These are phyloP conservation scores for Ophion slaviceki DNA, from an alignment of 2,888 invertebrate genomes.

Conservation along the genomic window DNA sequence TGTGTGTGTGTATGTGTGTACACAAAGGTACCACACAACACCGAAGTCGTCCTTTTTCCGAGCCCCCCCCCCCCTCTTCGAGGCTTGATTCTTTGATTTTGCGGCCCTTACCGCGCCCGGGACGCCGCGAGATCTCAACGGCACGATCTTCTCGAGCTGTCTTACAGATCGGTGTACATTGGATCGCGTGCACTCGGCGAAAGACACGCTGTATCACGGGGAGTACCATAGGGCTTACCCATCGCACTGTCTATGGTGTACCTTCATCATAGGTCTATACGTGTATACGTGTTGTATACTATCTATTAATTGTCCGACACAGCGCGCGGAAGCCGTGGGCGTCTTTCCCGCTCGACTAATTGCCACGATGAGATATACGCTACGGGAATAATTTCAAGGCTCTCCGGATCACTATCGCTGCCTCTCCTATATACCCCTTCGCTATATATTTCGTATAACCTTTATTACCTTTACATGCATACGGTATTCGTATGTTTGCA, in stretches of 20 bases:
- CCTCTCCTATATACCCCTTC: constrained; percentile 54
- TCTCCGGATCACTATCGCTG: constrained; percentile 65
- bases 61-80: not conserved
- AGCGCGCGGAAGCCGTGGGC: constrained; percentile 77
- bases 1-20: constrained; percentile 21
- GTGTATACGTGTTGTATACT: constrained; percentile 58
- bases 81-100: constrained; percentile 26
- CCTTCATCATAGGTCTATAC: constrained; percentile 13
- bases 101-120: not conserved
- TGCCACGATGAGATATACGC: constrained; percentile 76
- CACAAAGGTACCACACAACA: constrained; percentile 34
- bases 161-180: constrained; percentile 67
- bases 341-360: constrained; percentile 80
- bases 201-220: constrained; percentile 57
- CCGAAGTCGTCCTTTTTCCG: constrained; percentile 34
- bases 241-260: constrained; percentile 37
- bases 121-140: constrained; percentile 58
- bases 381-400: constrained; percentile 74
- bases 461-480: constrained; percentile 27
- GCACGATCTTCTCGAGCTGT: constrained; percentile 64
- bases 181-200: constrained; percentile 65
- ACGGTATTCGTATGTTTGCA: not conserved
- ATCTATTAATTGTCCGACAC: constrained; percentile 81
- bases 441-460: constrained; percentile 42
- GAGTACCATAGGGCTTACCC: constrained; percentile 35